phyloP scores from a whole-genome alignment of 2,888 invertebrate species.

The Latrodectus hesperus region DNA sequence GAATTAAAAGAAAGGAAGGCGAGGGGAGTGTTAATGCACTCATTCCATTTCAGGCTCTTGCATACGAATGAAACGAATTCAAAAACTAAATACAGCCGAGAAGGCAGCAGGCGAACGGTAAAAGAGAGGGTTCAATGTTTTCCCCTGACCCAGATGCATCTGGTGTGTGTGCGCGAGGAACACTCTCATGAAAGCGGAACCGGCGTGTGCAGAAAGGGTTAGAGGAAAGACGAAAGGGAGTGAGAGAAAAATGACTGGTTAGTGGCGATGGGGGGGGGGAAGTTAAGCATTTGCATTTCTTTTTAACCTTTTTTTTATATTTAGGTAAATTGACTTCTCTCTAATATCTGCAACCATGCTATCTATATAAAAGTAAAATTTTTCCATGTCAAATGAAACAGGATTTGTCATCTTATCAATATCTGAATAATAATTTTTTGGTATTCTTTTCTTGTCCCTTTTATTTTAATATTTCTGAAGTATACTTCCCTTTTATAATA shows the following conservation, averaged over 20 bases:
- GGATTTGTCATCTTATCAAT: too few species aligned
- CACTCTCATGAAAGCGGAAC: constrained; percentile 48
- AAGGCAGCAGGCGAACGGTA: background rate
- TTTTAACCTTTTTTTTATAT: too few species aligned
- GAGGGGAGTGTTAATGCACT: background rate
- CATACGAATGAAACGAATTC: constrained; percentile 6
- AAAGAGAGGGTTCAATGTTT: constrained; percentile 57
- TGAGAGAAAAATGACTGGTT: background rate
- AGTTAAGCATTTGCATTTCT: too few species aligned
- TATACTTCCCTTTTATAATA: too few species aligned
- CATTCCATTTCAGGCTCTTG: background rate
- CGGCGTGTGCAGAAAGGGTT: constrained; percentile 18
- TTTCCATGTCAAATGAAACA: too few species aligned
- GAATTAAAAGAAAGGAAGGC: background rate
- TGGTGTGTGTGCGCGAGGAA: constrained; percentile 16
- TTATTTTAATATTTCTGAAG: too few species aligned
- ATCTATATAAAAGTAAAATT: too few species aligned
- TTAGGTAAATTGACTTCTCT: too few species aligned
- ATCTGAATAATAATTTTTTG: too few species aligned
- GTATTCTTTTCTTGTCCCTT: too few species aligned
- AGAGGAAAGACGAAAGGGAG: background rate
- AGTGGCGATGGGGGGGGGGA: too few species aligned
- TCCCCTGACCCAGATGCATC: constrained; percentile 63
- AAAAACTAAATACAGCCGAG: background rate
- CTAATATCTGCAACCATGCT: too few species aligned